Base-by-base conservation (phyloP, 2,888 invertebrate species). In the Elegia similella region DNA sequence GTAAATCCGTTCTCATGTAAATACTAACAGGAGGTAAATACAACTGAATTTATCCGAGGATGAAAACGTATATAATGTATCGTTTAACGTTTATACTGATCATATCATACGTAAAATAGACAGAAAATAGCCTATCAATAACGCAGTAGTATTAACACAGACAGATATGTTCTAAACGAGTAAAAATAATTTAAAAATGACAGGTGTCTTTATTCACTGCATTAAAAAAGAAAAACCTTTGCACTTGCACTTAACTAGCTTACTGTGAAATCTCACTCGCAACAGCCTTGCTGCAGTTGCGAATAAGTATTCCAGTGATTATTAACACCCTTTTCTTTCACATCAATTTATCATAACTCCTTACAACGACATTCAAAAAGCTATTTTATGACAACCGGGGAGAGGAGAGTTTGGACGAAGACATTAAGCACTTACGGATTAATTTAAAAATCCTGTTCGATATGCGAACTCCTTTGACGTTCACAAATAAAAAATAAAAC, bases 251-350 rank as follows among this genome's bases (percentile, higher is more conserved):
- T 63, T 77, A 76, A 77, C 75, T 70, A 76, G 73, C 68, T 70
- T 65, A 74, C 74, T 77, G 72, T 73, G 72, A 81, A 82, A 82
- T 76, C 73, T 68, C 72, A 78, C 81, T 79, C 76, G 70, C 65
- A 23, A 75, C 63, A 72, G 69, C 71, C 72, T 66, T 59, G 63
- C 63, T 69, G 75, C 76, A 76, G 67, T 79, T 78, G 76, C 76
- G 76, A 82, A 82, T 80, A 79, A 78, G 73, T 76, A 77, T 73
- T 67, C 67, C 61, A 66, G 72, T 76, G 76, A 82, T 82, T 82
- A 84, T 81, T 80, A 80, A 80, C 78, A 79, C 75, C 64, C 7
- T 29, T 48, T 13, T n/a, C 7, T 46, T 7, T 7, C 7, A 16
- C 12, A 1, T 12, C 5, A 32, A 34, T 10, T 5, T 6, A 16